Base-by-base conservation (phyloP, 92 coral and sea anemone species). In the Actinernus sp. region DNA sequence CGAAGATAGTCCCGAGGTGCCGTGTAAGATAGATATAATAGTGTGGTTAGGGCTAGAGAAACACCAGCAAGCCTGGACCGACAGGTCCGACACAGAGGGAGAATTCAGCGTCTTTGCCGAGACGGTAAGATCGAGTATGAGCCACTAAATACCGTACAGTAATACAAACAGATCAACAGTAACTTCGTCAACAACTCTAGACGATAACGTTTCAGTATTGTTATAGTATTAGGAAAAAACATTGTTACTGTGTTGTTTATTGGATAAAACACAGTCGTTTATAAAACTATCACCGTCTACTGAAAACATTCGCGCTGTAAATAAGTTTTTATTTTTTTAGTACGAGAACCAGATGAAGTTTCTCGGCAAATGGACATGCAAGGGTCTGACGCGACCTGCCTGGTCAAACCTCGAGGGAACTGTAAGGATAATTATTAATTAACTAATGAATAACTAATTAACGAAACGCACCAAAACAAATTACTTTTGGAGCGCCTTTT, bases 1-100 rank as follows among this genome's bases (percentile, higher is more conserved):
- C 19, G 98, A 91, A 8, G 96, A 86, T 61, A 77, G 86, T 68
- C 97, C 98, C 19, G 98, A 93, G 49, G 84, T 92, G 22, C 98
- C 98, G 2, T 92, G 89, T 56, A 75, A 91, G 40, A 75, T 93
- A 3, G 93, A 93, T 33, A 77, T 83, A 20, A 87, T 91, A 43
- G 33, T 93, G 73, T 91, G 98, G 97, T 82, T 93, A n/a, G 97
- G 97, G 9, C 76, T 86, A 16, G 98, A 93, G 47, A 61, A 91
- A 54, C 63, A 94, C 53, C 98, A 94, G 62, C 89, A 79, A n/a
- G 92, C 93, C 29, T 94, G 98, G 98, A 74, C 67, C 40, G 81
- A 94, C 73, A 73, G 93, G 21, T 78, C 85, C 28, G 87, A 83
- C 38, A 80, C 85, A 22, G 98, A 88, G 67, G 98, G 98, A 39